Percentiles rank a stretch among this genome's conserved stretches.
Evolutionary conservation across 2,797 vertebrate genomes (phyloP).

Genomic region (Onychomys torridus): DNA sequence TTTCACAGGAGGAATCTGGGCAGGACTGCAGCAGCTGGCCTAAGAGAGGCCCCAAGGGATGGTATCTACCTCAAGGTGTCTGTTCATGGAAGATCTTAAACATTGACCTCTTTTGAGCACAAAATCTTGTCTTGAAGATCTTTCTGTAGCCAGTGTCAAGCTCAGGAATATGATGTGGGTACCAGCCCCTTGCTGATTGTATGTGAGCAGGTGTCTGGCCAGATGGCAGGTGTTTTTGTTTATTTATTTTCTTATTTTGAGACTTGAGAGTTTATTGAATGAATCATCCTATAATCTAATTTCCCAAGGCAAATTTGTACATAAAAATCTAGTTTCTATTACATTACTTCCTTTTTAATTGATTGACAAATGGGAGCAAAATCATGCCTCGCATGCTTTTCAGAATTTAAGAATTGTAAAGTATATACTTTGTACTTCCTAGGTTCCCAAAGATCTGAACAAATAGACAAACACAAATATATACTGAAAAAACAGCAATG

Average conservation of each 20-base stretch:
- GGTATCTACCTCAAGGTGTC: background rate
- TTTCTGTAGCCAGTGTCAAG: accelerated
- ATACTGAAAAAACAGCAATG: accelerated
- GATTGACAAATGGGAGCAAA: background rate
- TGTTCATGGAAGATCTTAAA: background rate
- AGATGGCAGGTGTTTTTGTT: conserved; percentile 22
- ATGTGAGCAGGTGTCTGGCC: background rate
- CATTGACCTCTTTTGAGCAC: conserved; percentile 27
- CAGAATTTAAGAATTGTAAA: background rate
- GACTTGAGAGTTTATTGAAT: background rate
- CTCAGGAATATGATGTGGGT: background rate
- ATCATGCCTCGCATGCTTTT: background rate
- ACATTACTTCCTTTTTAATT: background rate
- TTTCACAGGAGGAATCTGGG: background rate
- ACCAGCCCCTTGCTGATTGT: background rate
- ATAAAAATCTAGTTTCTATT: background rate
- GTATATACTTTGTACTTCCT: accelerated
- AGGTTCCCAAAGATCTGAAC: background rate
- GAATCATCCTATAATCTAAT: background rate
- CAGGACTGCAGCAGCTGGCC: accelerated
- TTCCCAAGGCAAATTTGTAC: background rate
- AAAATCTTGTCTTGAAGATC: conserved; percentile 16
- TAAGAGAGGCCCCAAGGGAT: background rate
- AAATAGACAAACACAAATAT: accelerated
- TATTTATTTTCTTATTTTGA: background rate